A percentile compares a stretch with the other conserved stretches of the same genome.
Evolutionary conservation across 1,140 invertebrate genomes (phyloP).

Genomic region (Probaryconus sp.): DNA sequence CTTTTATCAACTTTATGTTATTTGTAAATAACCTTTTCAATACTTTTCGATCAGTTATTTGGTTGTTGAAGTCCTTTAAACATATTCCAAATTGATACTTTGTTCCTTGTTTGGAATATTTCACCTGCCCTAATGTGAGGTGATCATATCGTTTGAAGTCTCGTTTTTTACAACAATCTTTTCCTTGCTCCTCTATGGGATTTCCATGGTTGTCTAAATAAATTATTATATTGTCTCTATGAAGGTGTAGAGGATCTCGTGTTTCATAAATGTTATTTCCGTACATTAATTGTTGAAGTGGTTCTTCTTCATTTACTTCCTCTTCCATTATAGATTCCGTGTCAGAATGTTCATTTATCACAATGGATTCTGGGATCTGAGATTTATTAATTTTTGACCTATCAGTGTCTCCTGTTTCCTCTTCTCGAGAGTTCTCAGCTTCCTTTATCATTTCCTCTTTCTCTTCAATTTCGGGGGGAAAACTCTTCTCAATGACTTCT

Average conservation of each 20-base stretch:
- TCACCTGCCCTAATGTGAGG: not conserved
- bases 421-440: too few species aligned
- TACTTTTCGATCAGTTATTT: not conserved
- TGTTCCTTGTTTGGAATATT: not conserved
- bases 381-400: too few species aligned
- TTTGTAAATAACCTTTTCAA: not conserved
- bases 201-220: not conserved
- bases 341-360: too few species aligned
- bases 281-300: too few species aligned
- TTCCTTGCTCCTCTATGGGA: not conserved
- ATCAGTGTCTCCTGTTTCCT: too few species aligned
- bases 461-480: too few species aligned
- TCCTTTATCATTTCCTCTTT: not conserved
- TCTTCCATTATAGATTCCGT: too few species aligned
- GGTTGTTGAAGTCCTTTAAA: not conserved
- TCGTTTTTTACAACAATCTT: not conserved
- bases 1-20: not conserved
- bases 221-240: not conserved
- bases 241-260: not conserved
- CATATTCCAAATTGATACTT: not conserved
- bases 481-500: too few species aligned
- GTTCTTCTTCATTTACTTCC: too few species aligned
- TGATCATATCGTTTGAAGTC: not conserved
- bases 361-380: too few species aligned
- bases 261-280: slow-evolving; percentile 4